A percentile compares a stretch with the other conserved stretches of the same genome.
These are phyloP conservation scores for Cheumatopsyche charites DNA, from an alignment of 1,140 invertebrate genomes.

Conservation along the genomic window DNA sequence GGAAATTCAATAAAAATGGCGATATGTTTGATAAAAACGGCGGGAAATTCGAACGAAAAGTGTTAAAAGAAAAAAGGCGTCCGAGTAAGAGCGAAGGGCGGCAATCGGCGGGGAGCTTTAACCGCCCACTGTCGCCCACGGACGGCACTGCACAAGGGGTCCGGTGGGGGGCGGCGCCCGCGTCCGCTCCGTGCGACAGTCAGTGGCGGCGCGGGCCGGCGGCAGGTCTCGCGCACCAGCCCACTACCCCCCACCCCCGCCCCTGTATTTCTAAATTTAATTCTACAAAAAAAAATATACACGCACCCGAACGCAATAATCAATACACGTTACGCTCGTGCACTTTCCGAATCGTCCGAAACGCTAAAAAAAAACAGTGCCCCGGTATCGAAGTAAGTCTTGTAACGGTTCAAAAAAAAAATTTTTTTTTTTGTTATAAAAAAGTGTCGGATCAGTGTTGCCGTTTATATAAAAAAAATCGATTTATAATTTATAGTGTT, in stretches of 20 bases:
- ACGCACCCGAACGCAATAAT: no score
- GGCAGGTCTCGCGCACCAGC: slow-evolving; percentile 34
- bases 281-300: no score
- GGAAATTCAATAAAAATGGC: no score
- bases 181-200: slow-evolving; percentile 6
- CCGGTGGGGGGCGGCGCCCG: slow-evolving; percentile 14
- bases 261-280: no score
- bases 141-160: not conserved
- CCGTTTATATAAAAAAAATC: slow-evolving; percentile 3
- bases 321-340: no score
- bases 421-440: not conserved
- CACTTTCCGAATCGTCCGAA: slow-evolving; percentile 34
- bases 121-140: not conserved
- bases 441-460: slow-evolving; percentile 15
- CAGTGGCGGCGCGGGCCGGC: slow-evolving; percentile 34
- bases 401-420: not conserved
- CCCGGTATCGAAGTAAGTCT: not conserved
- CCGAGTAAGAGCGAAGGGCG: no score
- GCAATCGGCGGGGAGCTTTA: no score
- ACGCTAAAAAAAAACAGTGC: not conserved
- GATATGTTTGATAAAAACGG: no score
- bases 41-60: no score
- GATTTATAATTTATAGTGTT: no score
- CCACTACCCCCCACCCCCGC: slow-evolving; percentile 1
- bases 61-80: no score